Evolutionary conservation across 2,797 vertebrate species (phyloP).

Genomic region (Micrastur ruficollis): DNA sequence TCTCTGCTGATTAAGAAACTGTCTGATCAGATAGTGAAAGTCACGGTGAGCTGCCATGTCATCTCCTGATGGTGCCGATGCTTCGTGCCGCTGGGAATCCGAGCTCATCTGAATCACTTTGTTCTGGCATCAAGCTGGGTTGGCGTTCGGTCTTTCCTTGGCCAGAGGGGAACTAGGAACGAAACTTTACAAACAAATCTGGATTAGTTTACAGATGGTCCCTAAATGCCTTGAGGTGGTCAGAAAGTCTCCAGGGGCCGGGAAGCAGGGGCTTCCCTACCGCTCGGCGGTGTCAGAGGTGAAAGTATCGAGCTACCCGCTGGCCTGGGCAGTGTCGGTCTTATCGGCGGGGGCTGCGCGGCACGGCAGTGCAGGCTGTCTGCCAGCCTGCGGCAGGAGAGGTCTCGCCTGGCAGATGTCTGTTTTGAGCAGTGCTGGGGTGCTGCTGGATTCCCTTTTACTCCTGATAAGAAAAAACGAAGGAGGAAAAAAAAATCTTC

Average conservation of each 20-base stretch:
- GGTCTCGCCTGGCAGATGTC: fast-evolving
- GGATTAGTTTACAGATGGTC: neutral
- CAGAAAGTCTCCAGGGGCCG: neutral
- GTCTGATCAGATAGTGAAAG: conserved; percentile 54
- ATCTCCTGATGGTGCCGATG: neutral
- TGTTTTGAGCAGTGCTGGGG: neutral
- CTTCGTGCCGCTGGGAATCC: neutral
- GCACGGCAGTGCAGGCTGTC: fast-evolving
- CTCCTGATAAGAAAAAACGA: neutral
- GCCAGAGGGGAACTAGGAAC: neutral
- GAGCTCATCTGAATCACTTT: neutral
- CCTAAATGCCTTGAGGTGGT: neutral
- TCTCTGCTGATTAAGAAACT: conserved; percentile 49
- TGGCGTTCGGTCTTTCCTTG: neutral
- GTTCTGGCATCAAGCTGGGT: conserved; percentile 10
- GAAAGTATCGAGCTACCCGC: neutral
- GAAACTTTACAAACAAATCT: neutral
- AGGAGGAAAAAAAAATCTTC: fast-evolving
- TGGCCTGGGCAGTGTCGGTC: neutral
- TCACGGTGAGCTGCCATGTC: neutral
- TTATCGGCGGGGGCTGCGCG: neutral
- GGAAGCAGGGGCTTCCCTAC: neutral
- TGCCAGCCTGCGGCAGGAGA: neutral
- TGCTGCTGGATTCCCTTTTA: neutral
- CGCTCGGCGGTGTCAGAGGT: neutral